Conservation (phyloP, 2,113 vertebrate species). For the Lepus timidus region DNA sequence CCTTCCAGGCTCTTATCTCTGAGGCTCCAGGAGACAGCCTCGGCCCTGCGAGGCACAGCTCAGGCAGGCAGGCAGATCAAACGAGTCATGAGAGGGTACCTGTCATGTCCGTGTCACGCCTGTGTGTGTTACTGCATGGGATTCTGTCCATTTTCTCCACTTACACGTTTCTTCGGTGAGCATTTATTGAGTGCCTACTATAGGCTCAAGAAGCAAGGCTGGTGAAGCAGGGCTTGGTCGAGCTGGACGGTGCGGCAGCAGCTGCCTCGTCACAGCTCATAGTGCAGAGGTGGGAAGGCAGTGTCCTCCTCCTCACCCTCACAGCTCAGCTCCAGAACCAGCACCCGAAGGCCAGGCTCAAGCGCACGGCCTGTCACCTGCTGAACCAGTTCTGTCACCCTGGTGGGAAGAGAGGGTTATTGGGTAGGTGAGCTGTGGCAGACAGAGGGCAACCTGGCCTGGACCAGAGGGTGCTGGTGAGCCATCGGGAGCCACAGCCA, state of each 20-base stretch:
- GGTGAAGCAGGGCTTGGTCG: fast-evolving
- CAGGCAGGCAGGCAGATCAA: not conserved
- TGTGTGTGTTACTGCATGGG: not conserved
- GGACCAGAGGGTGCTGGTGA: constrained; percentile 31
- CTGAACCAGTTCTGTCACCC: constrained; percentile 87
- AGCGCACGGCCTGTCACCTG: constrained; percentile 76
- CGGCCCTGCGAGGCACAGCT: not conserved
- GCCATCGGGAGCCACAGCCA: constrained; percentile 47
- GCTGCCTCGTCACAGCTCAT: constrained; percentile 59
- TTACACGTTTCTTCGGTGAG: not conserved
- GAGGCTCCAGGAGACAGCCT: not conserved
- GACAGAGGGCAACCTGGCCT: not conserved
- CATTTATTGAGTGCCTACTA: constrained; percentile 66
- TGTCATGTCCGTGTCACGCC: not conserved
- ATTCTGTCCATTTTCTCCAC: not conserved
- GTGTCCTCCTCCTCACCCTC: constrained; percentile 85
- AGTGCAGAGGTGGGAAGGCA: constrained; percentile 84
- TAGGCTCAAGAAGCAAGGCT: not conserved
- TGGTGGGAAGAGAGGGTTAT: not conserved
- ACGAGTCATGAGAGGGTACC: not conserved
- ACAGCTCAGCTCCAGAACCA: constrained; percentile 90
- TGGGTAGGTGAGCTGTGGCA: not conserved
- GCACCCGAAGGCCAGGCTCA: constrained; percentile 78
- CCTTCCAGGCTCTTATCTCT: constrained; percentile 12
- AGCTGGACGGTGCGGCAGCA: not conserved